Evolutionary conservation across 1,140 invertebrate species (phyloP).

Genomic region (Caligus rogercresseyi): DNA sequence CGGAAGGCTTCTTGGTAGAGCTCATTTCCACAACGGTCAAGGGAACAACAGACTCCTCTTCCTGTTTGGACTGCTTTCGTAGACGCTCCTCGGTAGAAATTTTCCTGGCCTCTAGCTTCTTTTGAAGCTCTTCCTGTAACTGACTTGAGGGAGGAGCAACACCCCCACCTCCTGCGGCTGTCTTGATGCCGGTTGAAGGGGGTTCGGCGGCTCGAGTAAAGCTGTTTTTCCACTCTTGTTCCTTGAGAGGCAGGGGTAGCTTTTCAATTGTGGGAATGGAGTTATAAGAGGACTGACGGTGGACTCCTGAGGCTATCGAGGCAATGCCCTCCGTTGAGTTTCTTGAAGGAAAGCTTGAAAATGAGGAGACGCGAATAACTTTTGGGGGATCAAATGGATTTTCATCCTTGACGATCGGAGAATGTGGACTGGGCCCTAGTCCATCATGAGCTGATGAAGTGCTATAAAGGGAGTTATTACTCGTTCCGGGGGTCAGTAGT

Average conservation of each 20-base stretch:
- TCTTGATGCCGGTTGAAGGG: too few relatives aligned
- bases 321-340: neutral
- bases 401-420: too few relatives aligned
- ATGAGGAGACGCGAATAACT: neutral
- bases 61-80: neutral
- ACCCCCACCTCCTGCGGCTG: too few relatives aligned
- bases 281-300: neutral
- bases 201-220: too few relatives aligned
- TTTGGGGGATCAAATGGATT: neutral
- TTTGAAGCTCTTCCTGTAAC: neutral
- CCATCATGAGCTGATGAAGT: too few relatives aligned
- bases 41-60: neutral
- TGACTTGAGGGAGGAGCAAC: neutral
- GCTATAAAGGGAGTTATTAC: too few relatives aligned
- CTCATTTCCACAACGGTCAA: neutral
- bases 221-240: too few relatives aligned
- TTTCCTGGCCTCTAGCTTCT: neutral
- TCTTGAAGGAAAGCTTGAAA: neutral
- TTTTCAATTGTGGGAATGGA: neutral
- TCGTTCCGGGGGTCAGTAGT: too few relatives aligned
- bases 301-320: too few relatives aligned
- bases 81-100: neutral
- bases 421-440: too few relatives aligned
- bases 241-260: too few relatives aligned
- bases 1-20: neutral